Evolutionary conservation across 1,140 invertebrate genomes (phyloP), one percentile per base, ranked within the genome.

Genomic region (Drosophila sp.): DNA sequence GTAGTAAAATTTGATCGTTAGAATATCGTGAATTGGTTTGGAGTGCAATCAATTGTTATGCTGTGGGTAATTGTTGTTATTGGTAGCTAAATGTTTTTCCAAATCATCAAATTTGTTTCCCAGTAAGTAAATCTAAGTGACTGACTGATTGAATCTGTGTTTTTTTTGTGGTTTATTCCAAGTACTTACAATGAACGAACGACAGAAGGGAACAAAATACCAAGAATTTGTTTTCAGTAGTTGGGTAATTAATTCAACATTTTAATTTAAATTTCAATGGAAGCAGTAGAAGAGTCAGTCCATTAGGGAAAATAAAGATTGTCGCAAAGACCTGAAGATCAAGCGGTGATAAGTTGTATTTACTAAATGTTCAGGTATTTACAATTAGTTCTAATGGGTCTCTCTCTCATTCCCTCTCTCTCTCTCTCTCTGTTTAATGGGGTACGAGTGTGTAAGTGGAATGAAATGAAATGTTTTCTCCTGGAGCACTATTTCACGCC

Each of bases 231-330:
- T 32, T 58, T 61, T 40, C 66, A 66, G 76, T 80, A 85, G 81
- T 85, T 70, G 69, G 80, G 80, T 78, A 85, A 80, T 84, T 85
- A 84, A 85, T 85, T 84, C 77, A 73, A 84, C 80, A 85, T 77
- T 84, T 84, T 84, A 85, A 84, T 84, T 85, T 84, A 84, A 68
- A 80, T 85, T 84, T 84, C 80, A 84, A 68, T 73, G 80, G 74
- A 84, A 85, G 66, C 1, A 57, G 17, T 17, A 32, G 1, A 30
- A 0, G 32, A n/a, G 7, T 2, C 17, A 44, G 17, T 10, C 44
- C 44, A 50, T 50, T 50, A 50, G n/a, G 23, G 8, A 38, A 27
- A 50, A 50, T 50, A 50, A 50, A 50, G 44, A 50, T 50, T 50
- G 44, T 50, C 44, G 44, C 44, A 50, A 6, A 44, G 41, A 50